Evolutionary conservation across 2,888 invertebrate species (phyloP), one percentile per base, ranked within the genome.

Genomic region (Pseudolycoriella hygida): DNA sequence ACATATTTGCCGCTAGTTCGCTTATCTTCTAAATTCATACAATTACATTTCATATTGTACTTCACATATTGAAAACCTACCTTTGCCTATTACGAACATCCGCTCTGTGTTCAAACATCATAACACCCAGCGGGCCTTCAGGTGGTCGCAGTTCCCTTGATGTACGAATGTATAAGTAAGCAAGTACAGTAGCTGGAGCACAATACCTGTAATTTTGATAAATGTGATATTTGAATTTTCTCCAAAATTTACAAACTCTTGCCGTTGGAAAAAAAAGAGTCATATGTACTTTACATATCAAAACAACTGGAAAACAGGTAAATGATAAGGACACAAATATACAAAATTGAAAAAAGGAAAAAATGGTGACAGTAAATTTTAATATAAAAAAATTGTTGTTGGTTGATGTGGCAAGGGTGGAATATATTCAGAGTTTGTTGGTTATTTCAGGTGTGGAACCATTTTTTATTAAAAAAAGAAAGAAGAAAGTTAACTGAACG

Each of bases 121-220:
- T 70, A 11, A 74, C 67, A 2, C 72, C 67, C 43, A 70, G 59
- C 6, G 72, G 69, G 14, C 66, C 69, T 47, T 72, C 71, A 17
- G 69, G 70, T 4, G 64, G 63, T 40, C 73, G 68, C 31, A 80
- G 56, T 56, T 79, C 77, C 38, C 74, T 68, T 1, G 77, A 74
- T 42, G 76, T 71, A 54, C 74, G 68, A 40, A 79, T 73, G 55
- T 76, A 77, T 20, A 80, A 61, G 57, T 77, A 79, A 3, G 74
- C 72, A 47, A 76, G 70, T 42, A 76, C 62, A 2, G 73, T 53
- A 12, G 61, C 56, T 20, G 64, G 64, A 2, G 58, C 63, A 47
- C 64, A 62, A 45, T 64, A 65, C 64, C 64, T 64, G 47, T 8
- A 34, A 25, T 25, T 25, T 37, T 44, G 32, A 47, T 47, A 40